Base-by-base conservation (phyloP, 2,888 invertebrate genomes). In the Heteropelma amictum region DNA sequence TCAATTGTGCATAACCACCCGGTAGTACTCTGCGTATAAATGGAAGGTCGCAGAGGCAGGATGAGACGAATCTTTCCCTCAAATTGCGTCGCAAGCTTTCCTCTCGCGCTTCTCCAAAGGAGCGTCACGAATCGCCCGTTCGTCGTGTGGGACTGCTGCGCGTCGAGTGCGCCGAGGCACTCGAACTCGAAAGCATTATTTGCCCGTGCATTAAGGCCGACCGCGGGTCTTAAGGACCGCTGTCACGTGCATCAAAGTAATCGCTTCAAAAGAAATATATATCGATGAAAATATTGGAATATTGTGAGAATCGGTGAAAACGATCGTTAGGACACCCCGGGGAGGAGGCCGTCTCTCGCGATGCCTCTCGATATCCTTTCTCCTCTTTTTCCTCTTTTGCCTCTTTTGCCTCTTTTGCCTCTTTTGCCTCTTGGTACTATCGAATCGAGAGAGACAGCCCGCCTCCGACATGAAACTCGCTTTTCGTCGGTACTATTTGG, bases 1-100 rank as follows among this genome's bases (percentile, higher is more conserved):
- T 86, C 87, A 83, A 84, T 82, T 84, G 87, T 84, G 75, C 85
- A 83, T n/a, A n/a, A n/a, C n/a, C n/a, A 84, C 87, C 85, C 85
- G 77, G 82, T 79, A 82, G 60, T 74, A 77, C 78, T 72, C 69
- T 77, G 74, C 73, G 71, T 64, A 79, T 54, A 74, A 72, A 73
- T 53, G 63, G 67, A 70, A 78, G n/a, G 72, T 70, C 64, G 61
- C 72, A 76, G 75, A 76, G 70, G 76, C 77, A 69, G 78, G 81
- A 80, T 54, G 33, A 1, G 21, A n/a, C 10, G n/a, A 21, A 76
- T 58, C 72, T 63, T 51, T 56, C 40, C 49, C 26, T 68, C 78
- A 72, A 71, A 33, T 63, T 61, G 53, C 70, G 65, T 60, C n/a
- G n/a, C 60, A 70, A 65, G 70, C 68, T 17, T 58, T 10, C 42